Evolutionary conservation across 2,797 vertebrate species (phyloP).

Genomic region (Microctenopoma stevenorrisi): DNA sequence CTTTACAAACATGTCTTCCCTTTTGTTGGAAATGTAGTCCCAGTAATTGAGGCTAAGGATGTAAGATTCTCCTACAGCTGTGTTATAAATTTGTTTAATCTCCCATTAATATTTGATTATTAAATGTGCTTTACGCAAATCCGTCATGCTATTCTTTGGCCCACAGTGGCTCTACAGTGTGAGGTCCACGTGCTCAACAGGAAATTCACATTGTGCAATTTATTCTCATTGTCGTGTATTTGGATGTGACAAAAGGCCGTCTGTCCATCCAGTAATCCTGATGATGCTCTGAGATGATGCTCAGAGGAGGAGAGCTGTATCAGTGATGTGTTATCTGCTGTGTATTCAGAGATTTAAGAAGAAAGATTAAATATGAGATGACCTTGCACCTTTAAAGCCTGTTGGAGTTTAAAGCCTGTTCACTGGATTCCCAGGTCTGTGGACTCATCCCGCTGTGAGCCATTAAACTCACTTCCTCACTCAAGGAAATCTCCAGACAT

Average conservation of each 20-base stretch:
- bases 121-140: no score
- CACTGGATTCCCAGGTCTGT: background rate
- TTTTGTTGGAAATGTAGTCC: no score
- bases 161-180: background rate
- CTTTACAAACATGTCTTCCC: no score
- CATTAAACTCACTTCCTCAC: slow-evolving; percentile 57
- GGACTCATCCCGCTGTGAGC: slow-evolving; percentile 43
- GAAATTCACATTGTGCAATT: background rate
- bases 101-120: no score
- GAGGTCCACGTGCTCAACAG: background rate
- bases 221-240: background rate
- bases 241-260: background rate
- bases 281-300: background rate
- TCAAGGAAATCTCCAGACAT: slow-evolving; percentile 29
- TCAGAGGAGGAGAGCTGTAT: background rate
- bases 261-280: background rate
- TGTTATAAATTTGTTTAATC: background rate
- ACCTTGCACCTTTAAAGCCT: slow-evolving; percentile 22
- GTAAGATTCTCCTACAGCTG: background rate
- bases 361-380: slow-evolving; percentile 42
- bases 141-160: background rate
- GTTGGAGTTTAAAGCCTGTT: slow-evolving; percentile 44
- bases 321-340: slow-evolving; percentile 32
- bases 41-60: no score
- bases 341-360: slow-evolving; percentile 45